phyloP scores from a whole-genome alignment of 2,888 invertebrate species.

The Drosophila mettleri region DNA sequence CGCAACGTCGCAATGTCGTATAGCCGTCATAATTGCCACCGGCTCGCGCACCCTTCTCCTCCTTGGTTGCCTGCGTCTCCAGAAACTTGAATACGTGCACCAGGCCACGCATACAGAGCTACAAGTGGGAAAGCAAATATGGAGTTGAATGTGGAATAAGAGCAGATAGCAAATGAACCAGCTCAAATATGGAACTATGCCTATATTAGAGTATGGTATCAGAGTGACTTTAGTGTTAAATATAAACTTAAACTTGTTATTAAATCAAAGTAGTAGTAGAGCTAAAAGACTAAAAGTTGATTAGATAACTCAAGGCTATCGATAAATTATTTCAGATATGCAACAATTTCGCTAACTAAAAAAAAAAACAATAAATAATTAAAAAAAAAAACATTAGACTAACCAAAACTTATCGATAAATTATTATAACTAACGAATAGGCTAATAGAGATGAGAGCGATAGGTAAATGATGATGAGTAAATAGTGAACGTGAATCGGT shows the following conservation, averaged over 20 bases:
- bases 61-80: slow-evolving; percentile 93
- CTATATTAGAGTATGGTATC: not conserved
- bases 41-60: slow-evolving; percentile 83
- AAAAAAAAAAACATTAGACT: too few species aligned
- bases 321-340: too few species aligned
- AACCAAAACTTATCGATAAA: too few species aligned
- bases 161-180: not conserved
- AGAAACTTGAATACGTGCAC: slow-evolving; percentile 98
- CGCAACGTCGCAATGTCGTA: slow-evolving; percentile 83
- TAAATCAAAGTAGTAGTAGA: not conserved
- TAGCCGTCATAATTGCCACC: slow-evolving; percentile 85
- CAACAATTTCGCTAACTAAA: not conserved
- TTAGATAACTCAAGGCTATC: too few species aligned
- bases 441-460: too few species aligned
- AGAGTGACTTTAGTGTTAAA: not conserved
- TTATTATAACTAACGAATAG: too few species aligned
- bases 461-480: too few species aligned
- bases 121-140: not conserved
- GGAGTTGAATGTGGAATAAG: not conserved
- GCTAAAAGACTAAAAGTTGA: too few species aligned
- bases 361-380: too few species aligned
- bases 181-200: not conserved
- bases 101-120: slow-evolving; percentile 93
- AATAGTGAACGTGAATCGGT: too few species aligned
- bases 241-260: not conserved